Percentiles rank a stretch among this genome's conserved stretches.
phyloP scores from a whole-genome alignment of 2,888 invertebrate genomes.

The Drosophila merina region DNA sequence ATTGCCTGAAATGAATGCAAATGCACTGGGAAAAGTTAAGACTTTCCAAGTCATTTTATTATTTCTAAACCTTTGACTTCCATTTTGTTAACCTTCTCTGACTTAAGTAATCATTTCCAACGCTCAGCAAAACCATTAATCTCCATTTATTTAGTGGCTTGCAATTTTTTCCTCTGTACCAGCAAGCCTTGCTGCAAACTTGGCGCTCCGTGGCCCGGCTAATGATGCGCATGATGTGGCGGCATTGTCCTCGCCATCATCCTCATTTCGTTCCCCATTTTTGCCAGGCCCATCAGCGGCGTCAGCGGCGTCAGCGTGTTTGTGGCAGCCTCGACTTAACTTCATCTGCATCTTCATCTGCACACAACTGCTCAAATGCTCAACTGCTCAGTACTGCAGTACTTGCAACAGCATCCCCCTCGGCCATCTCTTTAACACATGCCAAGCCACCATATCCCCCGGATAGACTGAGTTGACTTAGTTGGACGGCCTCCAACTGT shows the following conservation, averaged over 20 bases:
- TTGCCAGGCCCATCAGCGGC: conserved; percentile 30
- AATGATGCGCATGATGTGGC: conserved; percentile 78
- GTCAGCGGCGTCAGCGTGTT: conserved; percentile 33
- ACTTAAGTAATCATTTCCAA: not conserved
- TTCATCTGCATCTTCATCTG: conserved; percentile 36
- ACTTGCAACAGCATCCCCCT: not conserved
- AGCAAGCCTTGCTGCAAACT: conserved; percentile 3
- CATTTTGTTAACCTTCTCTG: not conserved
- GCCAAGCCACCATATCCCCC: conserved; percentile 1
- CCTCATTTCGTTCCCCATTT: not conserved
- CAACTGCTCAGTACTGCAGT: conserved; percentile 3
- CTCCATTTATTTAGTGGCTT: not conserved
- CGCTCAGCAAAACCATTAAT: not conserved
- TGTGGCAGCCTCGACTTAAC: conserved; percentile 38
- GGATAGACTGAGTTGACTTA: conserved; percentile 10
- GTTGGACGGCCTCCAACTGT: conserved; percentile 65
- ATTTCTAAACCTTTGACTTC: not conserved
- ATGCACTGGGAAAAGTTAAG: conserved; percentile 4
- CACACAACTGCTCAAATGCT: not conserved
- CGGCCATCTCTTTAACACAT: not conserved
- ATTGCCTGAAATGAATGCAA: conserved; percentile 11
- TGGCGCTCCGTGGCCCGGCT: conserved; percentile 52
- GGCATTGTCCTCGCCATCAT: conserved; percentile 59
- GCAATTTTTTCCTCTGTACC: not conserved
- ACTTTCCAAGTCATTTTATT: too few species aligned